A percentile compares a stretch with the other conserved stretches of the same genome.
phyloP scores from a whole-genome alignment of 2,113 vertebrate genomes.

The Gyps fulvus region DNA sequence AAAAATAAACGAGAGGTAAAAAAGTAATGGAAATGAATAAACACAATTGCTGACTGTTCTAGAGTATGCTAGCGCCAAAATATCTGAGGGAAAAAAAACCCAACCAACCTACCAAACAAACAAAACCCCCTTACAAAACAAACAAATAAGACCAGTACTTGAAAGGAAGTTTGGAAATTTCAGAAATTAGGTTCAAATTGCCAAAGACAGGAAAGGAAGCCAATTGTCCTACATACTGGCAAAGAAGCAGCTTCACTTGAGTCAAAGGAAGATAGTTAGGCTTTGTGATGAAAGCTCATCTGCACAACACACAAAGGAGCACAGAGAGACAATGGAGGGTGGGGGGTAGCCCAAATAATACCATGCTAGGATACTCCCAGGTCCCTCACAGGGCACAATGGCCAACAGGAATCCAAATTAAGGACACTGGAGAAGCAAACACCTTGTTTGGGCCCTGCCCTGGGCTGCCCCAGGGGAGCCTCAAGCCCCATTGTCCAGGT shows the following conservation, averaged over 20 bases:
- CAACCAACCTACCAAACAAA: background rate
- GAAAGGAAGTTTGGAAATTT: background rate
- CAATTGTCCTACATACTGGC: background rate
- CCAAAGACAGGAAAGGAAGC: background rate
- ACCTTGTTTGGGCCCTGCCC: background rate
- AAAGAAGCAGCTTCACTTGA: background rate
- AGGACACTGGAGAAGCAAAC: background rate
- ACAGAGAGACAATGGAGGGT: background rate
- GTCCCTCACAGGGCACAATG: background rate
- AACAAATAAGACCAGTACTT: background rate
- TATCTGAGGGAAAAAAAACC: background rate
- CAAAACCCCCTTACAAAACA: background rate
- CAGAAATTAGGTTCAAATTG: background rate
- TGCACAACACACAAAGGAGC: background rate
- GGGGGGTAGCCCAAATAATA: accelerated
- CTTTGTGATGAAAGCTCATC: background rate
- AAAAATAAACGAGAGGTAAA: background rate
- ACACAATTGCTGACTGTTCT: background rate
- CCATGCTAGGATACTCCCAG: background rate
- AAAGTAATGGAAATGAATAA: background rate
- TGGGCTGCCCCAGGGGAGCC: background rate
- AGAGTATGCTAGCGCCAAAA: background rate
- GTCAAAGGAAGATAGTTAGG: background rate
- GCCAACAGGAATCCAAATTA: background rate
- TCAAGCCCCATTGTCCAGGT: no score